Base-by-base conservation (phyloP, 37 sponge, comb jelly and placozoan genomes). In the Cliona cf. orientalis region DNA sequence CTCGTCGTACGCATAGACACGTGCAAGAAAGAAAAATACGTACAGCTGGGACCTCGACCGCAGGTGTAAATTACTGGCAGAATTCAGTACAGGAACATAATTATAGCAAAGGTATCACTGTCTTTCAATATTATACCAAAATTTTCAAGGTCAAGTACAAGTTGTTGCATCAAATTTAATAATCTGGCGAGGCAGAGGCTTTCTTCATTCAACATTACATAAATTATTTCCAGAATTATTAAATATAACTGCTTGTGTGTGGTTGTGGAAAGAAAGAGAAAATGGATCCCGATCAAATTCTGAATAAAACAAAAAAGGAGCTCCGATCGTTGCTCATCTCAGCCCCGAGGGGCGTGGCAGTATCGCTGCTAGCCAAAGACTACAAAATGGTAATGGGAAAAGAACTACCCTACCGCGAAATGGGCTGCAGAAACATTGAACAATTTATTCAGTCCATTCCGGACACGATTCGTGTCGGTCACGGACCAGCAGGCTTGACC, bases 281-380 rank as follows among this genome's bases (percentile, higher is more conserved):
- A 41, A 67, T 66, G 69, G 68, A 80, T 49, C 41, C 37, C 0
- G 62, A 57, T 21, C 41, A 63, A 25, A 41, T 74, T 0, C 25
- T 74, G 42, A 56, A 74, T 55, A 61, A 69, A 44, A 64, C 72
- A 19, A 86, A 81, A 58, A 69, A 76, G 41, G 71, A 58, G 14
- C 36, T 87, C 11, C 74, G 92, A 32, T 56, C 92, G 0, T 49
- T 92, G 43, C 76, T 92, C 17, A 70, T 92, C 21, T 92, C 92
- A 14, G 80, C 88, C 31, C 88, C 88, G n/a, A 53, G 84, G 1
- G 92, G 92, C 11, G 88, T 92, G 37, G 31, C 83, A 0, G 66
- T 67, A 28, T 42, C 66, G 2, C 19, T 41, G 19, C 33, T 92
- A 5, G 26, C 14, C 26, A 26, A 37, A 2, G 92, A 92, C 38